Evolutionary conservation across 2,797 vertebrate species (phyloP).

Genomic region (Sarcoramphus papa): DNA sequence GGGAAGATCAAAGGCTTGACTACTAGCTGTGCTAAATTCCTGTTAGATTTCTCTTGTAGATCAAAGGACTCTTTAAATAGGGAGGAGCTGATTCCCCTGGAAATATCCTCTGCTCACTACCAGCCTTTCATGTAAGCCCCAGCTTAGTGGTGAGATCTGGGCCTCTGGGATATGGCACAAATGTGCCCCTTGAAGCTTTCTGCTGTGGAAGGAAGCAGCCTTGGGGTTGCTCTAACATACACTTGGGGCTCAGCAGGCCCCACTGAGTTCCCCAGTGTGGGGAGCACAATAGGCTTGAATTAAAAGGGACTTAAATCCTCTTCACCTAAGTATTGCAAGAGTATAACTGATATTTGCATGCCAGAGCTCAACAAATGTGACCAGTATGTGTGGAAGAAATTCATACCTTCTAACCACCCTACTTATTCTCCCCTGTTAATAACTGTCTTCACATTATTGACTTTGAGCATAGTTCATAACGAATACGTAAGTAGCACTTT

Average conservation of each 20-base stretch:
- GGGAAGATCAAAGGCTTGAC: not conserved
- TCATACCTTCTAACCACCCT: not conserved
- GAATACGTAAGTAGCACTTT: not conserved
- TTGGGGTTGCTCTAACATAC: not conserved
- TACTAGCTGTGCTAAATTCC: slow-evolving; percentile 32
- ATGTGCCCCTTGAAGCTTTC: not conserved
- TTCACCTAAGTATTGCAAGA: not conserved
- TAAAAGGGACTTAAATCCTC: not conserved
- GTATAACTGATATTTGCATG: not conserved
- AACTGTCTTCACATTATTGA: not conserved
- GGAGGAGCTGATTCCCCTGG: not conserved
- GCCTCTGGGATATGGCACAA: not conserved
- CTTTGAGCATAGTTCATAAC: not conserved
- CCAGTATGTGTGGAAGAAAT: not conserved
- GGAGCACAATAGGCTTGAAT: not conserved
- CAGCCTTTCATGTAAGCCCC: not conserved
- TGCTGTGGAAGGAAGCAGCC: not conserved
- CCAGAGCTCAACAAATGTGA: not conserved
- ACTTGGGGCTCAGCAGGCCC: not conserved
- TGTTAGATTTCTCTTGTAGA: slow-evolving; percentile 13
- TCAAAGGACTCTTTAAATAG: slow-evolving; percentile 42
- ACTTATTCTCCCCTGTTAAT: not conserved
- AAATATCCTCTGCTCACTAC: not conserved
- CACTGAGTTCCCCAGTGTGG: not conserved
- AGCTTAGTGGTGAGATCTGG: not conserved